phyloP scores from a whole-genome alignment of 2,797 vertebrate genomes.

The Fistularia tabacaria region DNA sequence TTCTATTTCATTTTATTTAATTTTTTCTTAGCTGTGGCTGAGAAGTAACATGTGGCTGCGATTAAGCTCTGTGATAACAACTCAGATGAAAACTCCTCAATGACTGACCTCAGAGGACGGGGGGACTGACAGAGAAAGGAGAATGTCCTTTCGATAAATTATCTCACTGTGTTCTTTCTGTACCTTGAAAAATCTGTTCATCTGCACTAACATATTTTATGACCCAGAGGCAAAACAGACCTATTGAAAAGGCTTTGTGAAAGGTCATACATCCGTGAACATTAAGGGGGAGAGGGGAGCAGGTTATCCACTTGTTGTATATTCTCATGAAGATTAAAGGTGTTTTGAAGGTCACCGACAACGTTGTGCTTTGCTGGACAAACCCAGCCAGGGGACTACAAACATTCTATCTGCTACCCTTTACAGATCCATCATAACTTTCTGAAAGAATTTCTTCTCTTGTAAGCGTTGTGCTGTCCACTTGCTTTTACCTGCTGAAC shows the following conservation, averaged over 20 bases:
- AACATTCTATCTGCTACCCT: constrained; percentile 30
- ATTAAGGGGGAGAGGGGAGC: constrained; percentile 26
- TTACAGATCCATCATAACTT: constrained; percentile 30
- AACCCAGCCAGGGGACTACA: constrained; percentile 19
- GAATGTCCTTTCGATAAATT: constrained; percentile 26
- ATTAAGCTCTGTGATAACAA: background rate
- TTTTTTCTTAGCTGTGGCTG: background rate
- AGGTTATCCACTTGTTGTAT: constrained; percentile 29
- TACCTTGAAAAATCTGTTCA: constrained; percentile 25
- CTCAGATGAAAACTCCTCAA: constrained; percentile 7
- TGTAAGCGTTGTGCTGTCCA: constrained; percentile 33
- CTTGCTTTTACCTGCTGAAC: constrained; percentile 11
- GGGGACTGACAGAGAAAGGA: constrained; percentile 2
- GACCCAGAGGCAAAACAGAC: constrained; percentile 35
- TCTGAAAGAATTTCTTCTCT: constrained; percentile 32
- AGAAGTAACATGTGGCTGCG: constrained; percentile 6
- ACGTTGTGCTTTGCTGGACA: constrained; percentile 30
- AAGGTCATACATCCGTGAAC: constrained; percentile 57
- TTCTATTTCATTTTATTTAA: no score
- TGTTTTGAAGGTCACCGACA: constrained; percentile 55
- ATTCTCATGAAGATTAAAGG: constrained; percentile 35
- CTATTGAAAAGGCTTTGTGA: constrained; percentile 37
- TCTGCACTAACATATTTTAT: constrained; percentile 38
- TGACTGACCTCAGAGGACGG: constrained; percentile 21
- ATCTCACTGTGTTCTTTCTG: constrained; percentile 21